Evolutionary conservation across 2,797 vertebrate genomes (phyloP).

Genomic region (Scleropages formosus): DNA sequence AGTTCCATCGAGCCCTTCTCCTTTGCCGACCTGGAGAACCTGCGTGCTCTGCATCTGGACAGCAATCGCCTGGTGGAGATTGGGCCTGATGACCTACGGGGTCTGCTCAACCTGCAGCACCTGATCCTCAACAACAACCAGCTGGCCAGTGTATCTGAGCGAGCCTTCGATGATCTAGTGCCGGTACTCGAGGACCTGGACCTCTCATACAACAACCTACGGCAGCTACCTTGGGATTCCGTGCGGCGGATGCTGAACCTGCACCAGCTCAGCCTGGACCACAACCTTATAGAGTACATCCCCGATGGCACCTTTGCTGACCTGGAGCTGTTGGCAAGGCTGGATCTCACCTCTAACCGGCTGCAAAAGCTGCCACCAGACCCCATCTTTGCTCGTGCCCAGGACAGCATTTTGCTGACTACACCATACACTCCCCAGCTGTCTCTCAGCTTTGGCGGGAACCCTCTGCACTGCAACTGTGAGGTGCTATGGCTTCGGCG

Average conservation of each 20-base stretch:
- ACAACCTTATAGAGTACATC: conserved; percentile 88
- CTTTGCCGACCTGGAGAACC: conserved; percentile 88
- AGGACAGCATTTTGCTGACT: conserved; percentile 68
- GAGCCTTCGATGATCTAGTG: conserved; percentile 88
- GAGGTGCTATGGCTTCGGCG: conserved; percentile 89
- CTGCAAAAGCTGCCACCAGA: conserved; percentile 89
- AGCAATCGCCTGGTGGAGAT: conserved; percentile 85
- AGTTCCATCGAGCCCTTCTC: conserved; percentile 89
- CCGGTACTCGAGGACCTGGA: conserved; percentile 86
- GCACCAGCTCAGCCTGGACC: conserved; percentile 92
- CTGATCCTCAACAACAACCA: conserved; percentile 98
- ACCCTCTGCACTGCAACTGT: conserved; percentile 91
- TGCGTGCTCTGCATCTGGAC: conserved; percentile 88
- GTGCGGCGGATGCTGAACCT: conserved; percentile 87
- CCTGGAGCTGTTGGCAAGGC: conserved; percentile 82
- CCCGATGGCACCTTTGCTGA: conserved; percentile 87
- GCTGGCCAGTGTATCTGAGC: conserved; percentile 80
- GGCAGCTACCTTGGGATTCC: conserved; percentile 81
- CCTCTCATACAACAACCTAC: conserved; percentile 90
- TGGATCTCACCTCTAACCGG: conserved; percentile 89
- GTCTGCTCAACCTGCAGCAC: conserved; percentile 88
- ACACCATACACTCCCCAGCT: conserved; percentile 81
- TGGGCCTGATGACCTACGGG: conserved; percentile 81
- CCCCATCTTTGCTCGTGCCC: conserved; percentile 84
- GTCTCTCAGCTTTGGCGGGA: conserved; percentile 86